These are phyloP conservation scores for Poecile atricapillus DNA, from an alignment of 2,113 vertebrate species.

Conservation along the genomic window DNA sequence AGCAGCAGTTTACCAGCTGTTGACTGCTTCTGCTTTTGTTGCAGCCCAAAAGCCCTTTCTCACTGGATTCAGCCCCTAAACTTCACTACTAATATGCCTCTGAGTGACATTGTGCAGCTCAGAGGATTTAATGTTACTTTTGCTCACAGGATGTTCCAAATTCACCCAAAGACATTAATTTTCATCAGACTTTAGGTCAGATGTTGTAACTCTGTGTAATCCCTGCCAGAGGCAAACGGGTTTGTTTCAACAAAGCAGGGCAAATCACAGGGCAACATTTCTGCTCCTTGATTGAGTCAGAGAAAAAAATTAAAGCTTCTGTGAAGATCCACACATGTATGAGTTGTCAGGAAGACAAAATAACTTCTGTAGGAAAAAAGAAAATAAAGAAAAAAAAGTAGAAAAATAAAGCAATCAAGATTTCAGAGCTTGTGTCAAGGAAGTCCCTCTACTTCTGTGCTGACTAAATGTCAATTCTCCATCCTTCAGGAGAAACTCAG, in stretches of 20 bases:
- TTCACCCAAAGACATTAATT: neutral
- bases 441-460: neutral
- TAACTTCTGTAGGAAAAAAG: neutral
- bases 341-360: neutral
- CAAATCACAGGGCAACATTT: neutral
- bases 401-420: neutral
- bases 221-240: fast-evolving
- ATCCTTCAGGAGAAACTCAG: neutral
- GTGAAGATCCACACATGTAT: neutral
- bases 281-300: neutral
- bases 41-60: neutral
- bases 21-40: neutral
- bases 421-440: neutral
- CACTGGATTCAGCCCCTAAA: neutral
- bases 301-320: neutral
- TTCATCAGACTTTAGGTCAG: neutral
- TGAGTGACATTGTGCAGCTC: neutral
- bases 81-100: neutral
- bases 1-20: neutral
- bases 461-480: neutral
- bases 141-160: fast-evolving
- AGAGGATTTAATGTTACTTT: neutral
- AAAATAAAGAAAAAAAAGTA: neutral
- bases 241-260: neutral
- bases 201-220: fast-evolving